Evolutionary conservation across 1,140 invertebrate species (phyloP).

Genomic region (Pseudachorutes palmiensis): DNA sequence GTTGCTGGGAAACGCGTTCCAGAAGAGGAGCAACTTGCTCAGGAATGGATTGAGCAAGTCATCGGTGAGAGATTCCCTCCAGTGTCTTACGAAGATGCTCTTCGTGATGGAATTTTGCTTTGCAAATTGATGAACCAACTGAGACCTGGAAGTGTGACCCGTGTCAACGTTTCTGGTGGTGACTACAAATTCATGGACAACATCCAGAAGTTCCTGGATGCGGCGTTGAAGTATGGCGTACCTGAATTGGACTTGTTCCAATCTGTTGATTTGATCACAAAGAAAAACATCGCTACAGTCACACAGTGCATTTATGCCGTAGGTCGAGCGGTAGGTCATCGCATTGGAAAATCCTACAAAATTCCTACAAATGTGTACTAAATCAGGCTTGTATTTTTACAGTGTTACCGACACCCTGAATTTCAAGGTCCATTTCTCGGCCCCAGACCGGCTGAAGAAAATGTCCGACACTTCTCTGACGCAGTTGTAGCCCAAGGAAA

Average conservation of each 20-base stretch:
- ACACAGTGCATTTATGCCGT: conserved; percentile 88
- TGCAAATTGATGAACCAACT: conserved; percentile 81
- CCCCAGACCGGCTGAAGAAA: conserved; percentile 81
- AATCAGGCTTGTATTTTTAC: conserved; percentile 15
- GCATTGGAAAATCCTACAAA: neutral
- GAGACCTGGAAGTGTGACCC: conserved; percentile 70
- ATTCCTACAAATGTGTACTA: neutral
- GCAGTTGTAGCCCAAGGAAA: conserved; percentile 84
- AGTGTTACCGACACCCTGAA: conserved; percentile 83
- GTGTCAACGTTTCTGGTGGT: conserved; percentile 74
- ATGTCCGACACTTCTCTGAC: conserved; percentile 83
- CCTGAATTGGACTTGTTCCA: conserved; percentile 90
- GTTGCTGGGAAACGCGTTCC: conserved; percentile 80
- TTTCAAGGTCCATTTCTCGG: conserved; percentile 81
- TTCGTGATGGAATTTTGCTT: conserved; percentile 71
- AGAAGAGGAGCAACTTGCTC: conserved; percentile 75
- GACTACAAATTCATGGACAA: conserved; percentile 95
- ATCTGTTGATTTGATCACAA: conserved; percentile 89
- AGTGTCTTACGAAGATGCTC: conserved; percentile 62
- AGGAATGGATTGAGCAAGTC: conserved; percentile 83
- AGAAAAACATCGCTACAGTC: conserved; percentile 86
- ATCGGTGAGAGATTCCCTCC: conserved; percentile 73
- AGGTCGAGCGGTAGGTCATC: conserved; percentile 68
- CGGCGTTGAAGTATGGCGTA: conserved; percentile 78
- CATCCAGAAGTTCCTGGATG: conserved; percentile 84